Evolutionary conservation across 2,797 vertebrate species (phyloP), one percentile per base, ranked within the genome.

Genomic region (Psittacula echo): DNA sequence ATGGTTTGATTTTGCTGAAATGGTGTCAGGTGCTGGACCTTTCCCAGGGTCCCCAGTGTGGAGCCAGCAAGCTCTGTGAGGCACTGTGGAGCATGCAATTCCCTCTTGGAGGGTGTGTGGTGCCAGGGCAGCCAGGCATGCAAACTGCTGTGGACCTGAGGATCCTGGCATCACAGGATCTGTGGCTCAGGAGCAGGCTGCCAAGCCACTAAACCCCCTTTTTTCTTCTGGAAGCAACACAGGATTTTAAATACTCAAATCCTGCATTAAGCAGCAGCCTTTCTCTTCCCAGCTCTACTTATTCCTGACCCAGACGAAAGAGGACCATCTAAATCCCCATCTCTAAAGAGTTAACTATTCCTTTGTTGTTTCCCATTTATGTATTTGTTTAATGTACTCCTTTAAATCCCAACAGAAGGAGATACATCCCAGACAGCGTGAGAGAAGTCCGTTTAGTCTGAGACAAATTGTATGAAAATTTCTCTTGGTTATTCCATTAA

Each of bases 141-240:
- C 75, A 87, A 61, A 72, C 42, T 0, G 0, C 89, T 12, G 2
- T 30, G 65, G 34, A 81, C 56, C 56, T 3, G 17, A 71, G 83
- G 72, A 70, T 83, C 79, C 79, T 85, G 89, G 75, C 61, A 61
- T 39, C 54, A 18, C 56, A 58, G 74, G n/a, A 37, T 74, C 80
- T 94, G 94, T 88, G 85, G 67, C 72, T 93, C 61, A 72, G 94
- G 56, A 94, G 66, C 53, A 94, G 74, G 7, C 91, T 92, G 95
- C 90, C 88, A 94, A 94, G 81, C 72, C 48, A 76, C 94, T 85
- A 94, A 62, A 70, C 88, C 65, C 93, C 51, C 78, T 64, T 93
- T 93, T 93, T 92, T 10, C 29, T 89, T 80, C 72, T 95, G 93
- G 93, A 96, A 92, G 78, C 87, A 93, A 93, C 44, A 34, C 94